Evolutionary conservation across 1,140 invertebrate genomes (phyloP).

Genomic region (Mercenaria mercenaria): DNA sequence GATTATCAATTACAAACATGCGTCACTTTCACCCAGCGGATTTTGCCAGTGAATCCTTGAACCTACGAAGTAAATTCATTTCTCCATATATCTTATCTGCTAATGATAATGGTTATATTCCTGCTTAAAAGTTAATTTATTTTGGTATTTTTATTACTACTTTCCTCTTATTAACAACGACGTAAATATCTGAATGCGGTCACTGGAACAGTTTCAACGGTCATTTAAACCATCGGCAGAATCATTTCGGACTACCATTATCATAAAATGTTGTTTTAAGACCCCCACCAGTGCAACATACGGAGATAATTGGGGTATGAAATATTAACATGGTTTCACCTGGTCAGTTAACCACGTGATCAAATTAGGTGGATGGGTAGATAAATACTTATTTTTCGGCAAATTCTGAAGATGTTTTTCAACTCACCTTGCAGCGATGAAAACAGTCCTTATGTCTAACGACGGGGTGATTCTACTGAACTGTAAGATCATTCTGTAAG

Average conservation of each 20-base stretch:
- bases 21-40: neutral
- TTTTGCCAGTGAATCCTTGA: no score
- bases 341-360: conserved; percentile 1
- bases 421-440: neutral
- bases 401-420: neutral
- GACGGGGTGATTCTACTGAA: neutral
- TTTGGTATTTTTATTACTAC: conserved; percentile 7
- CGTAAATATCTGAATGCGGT: neutral
- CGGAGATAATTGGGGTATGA: neutral
- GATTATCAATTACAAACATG: neutral
- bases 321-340: neutral
- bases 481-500: neutral
- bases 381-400: no score
- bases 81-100: neutral
- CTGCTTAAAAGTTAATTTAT: neutral
- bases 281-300: neutral
- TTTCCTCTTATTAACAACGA: neutral
- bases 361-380: neutral
- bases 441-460: neutral
- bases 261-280: neutral
- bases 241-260: neutral
- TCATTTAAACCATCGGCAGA: neutral
- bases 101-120: neutral
- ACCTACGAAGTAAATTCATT: no score
- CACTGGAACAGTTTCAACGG: neutral